These are phyloP conservation scores for Tortrix viridana DNA, from an alignment of 2,888 invertebrate genomes.

Conservation along the genomic window DNA sequence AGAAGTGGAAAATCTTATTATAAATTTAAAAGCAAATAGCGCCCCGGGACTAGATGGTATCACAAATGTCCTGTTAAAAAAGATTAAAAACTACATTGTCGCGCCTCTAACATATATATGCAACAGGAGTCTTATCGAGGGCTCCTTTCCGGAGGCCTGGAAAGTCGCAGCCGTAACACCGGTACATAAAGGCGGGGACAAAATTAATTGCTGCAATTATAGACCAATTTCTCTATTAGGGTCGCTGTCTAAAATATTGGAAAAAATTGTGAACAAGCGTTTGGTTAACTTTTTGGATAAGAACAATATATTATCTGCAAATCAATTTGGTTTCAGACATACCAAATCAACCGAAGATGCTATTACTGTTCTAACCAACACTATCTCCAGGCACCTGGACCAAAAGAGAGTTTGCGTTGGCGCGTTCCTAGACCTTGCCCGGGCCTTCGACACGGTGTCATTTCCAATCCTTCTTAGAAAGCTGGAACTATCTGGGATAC, in stretches of 20 bases:
- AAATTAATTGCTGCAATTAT: constrained; percentile 15
- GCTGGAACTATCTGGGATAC: too few species aligned
- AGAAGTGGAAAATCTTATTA: constrained; percentile 26
- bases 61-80: constrained; percentile 12
- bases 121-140: constrained; percentile 27
- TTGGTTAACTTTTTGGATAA: constrained; percentile 29
- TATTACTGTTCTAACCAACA: constrained; percentile 15
- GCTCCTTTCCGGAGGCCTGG: constrained; percentile 27
- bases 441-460: constrained; percentile 29
- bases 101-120: constrained; percentile 17
- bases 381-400: constrained; percentile 24
- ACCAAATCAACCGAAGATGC: constrained; percentile 36
- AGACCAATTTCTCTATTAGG: constrained; percentile 29
- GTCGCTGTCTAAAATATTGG: constrained; percentile 19
- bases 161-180: constrained; percentile 33
- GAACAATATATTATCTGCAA: constrained; percentile 25
- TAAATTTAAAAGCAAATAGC: constrained; percentile 13
- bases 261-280: constrained; percentile 22
- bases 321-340: constrained; percentile 36
- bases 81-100: constrained; percentile 8
- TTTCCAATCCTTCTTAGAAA: not conserved
- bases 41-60: constrained; percentile 26
- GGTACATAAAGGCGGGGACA: constrained; percentile 35
- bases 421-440: constrained; percentile 35
- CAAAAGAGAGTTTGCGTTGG: constrained; percentile 16